Evolutionary conservation across 2,888 invertebrate genomes (phyloP), one percentile per base, ranked within the genome.

Genomic region (Pammene fasciana): DNA sequence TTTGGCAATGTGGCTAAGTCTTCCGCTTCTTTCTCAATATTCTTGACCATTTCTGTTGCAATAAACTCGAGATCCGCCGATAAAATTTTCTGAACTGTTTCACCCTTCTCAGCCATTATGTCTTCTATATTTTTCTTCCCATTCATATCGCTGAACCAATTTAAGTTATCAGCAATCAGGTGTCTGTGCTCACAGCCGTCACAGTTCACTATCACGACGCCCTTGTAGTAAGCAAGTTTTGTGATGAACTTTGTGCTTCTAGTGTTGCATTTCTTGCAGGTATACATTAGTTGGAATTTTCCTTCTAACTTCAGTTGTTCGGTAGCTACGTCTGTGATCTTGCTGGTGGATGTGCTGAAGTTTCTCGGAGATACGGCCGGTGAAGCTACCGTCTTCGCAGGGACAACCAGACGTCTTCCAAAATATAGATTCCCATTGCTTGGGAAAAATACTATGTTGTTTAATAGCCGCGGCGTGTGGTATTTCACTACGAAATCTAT

Each of bases 131-230:
- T 99, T 73, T 94, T 94, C 79, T 94, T 95, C 0, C 95, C 95
- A 78, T 95, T 91, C 80, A 96, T 90, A 81, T 97, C 96, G 0
- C 95, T 93, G 84, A 99, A 99, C 99, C 99, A 99, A 73, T 97
- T 97, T 0, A 99, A 93, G 87, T 99, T 98, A 84, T 99, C 99
- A 0, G 99, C 99, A 75, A 99, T 99, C 34, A 99, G 92, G 88
- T 99, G 99, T 84, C 97, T 95, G 82, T 97, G 98, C 56, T 94
- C 88, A 83, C 99, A 99, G 0, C 96, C 96, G 65, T 95, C 94
- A 85, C 99, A 99, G 65, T 94, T 95, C 0, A 99, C 97, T 74
- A 99, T 97, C 0, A 99, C 98, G 11, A 99, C 96, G 13, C 99
- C 99, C 81, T 96, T 95, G 65, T 95, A 93, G 82, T 99, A 99